Evolutionary conservation across 2,113 vertebrate genomes (phyloP), one percentile per base, ranked within the genome.

Genomic region (Pelodiscus sinensis): DNA sequence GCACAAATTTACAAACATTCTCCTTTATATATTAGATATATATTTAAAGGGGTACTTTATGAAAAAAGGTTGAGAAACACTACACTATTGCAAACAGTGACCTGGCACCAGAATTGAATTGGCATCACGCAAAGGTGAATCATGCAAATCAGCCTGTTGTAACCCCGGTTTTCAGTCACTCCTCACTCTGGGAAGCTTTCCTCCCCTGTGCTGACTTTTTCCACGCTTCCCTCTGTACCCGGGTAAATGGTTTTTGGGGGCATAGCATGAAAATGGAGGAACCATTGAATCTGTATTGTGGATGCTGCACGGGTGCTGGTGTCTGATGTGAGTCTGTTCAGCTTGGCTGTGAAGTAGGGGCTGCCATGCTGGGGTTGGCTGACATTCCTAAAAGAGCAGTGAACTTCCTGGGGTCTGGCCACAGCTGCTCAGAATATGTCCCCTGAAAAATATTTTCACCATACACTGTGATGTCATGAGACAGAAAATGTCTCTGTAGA

Each of bases 311-410:
- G n/a, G 27, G 5, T n/a, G 29, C 29, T 65, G 15, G 29, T 15
- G 29, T 3, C 65, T 9, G 31, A 4, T 71, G 16, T 71, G 31
- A 35, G n/a, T 18, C 31, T 35, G 19, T 15, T 35, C 18, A 18
- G 65, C 35, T 16, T n/a, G 65, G 15, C 31, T n/a, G 31, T 2
- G 4, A 68, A 18, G n/a, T 31, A 68, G 65, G 8, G 16, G 31
- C 62, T 18, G 15, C 8, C 12, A 0, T n/a, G 29, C 8, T 3
- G 18, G 4, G 31, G 15, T n/a, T n/a, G 8, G 31, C 31, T 68
- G 4, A 2, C 1, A 8, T 16, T 68, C 62, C 31, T 29, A 68
- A n/a, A 31, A 68, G 7, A n/a, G 62, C 31, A 18, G 62, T 68
- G 4, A 65, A n/a, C 31, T n/a, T 15, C 16, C 16, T 1, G 15